Base-by-base conservation (phyloP, 1,140 invertebrate species). In the Sitophilus oryzae region DNA sequence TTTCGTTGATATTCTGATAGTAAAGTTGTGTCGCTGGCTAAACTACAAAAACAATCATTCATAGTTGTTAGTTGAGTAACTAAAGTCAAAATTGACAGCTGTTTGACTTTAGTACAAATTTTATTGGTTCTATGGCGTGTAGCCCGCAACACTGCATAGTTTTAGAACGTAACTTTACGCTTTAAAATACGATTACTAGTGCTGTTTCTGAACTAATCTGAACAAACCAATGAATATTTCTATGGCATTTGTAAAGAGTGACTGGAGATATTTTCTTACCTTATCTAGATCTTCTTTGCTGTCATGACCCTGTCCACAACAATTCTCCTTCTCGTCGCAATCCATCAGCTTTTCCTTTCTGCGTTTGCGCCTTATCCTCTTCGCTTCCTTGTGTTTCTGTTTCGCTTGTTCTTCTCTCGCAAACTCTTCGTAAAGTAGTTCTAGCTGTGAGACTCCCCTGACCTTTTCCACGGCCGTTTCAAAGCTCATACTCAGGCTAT, bases 401-500 rank as follows among this genome's bases (percentile, higher is more conserved):
- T 91, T 88, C 0, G 82, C 82, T 55, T 85, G 77, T 74, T 94
- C 91, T 67, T 93, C 89, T 53, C 85, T 82, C 22, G 83, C 84
- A 42, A 93, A 76, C 74, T 92, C 88, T 57, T 89, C 81, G 65
- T 87, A 90, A 0, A 91, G 70, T 34, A 90, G 70, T 73, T 92
- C 87, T 52, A 93, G 73, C 68, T 94, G 91, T 6, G 89, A 89
- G 3, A 91, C 83, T 22, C 92, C 91, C 70, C 86, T 86, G 70
- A 93, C 94, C 8, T 81, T 78, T 73, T 95, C 91, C 23, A 96
- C 83, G 8, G 89, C 87, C 59, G 85, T 85, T 80, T 93, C 86
- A 74, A 94, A 95, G 71, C 86, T 93, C 61, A 89, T 83, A 64
- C 85, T 86, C 9, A 96, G 74, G 5, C 89, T 86, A 69, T 93